Evolutionary conservation across 2,888 invertebrate species (phyloP), one percentile per base, ranked within the genome.

Genomic region (Heliconius ethilla): DNA sequence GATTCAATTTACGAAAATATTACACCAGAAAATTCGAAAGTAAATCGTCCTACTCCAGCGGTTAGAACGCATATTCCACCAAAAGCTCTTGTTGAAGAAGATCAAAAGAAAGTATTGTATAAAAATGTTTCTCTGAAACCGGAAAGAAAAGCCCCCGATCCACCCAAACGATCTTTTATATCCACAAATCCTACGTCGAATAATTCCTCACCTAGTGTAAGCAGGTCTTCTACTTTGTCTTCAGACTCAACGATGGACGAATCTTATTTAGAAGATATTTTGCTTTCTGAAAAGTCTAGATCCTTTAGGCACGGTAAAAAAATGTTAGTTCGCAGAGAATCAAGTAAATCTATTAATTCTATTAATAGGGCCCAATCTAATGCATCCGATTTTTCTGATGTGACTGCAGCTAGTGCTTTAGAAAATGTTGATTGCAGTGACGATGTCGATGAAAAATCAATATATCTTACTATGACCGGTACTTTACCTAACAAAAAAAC

Each of bases 351-450:
- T 69, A 85, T 86, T 63, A 63, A 40, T 40, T 74, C 73, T 40
- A 81, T 91, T 73, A 86, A 86, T 75, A 86, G 92, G 83, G 89
- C 91, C 59, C 86, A 86, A 76, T 94, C 94, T 0, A 88, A 87
- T 80, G 89, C 89, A 33, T 92, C 94, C n/a, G 88, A 90, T 82
- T 87, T 88, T 76, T 92, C 94, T 55, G 87, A 90, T 83, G 75
- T 87, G 25, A 93, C 93, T 25, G 92, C 92, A 84, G 88, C 87
- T n/a, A 94, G 94, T 86, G 94, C 94, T 69, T 87, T 94, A 79
- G 94, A 94, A 86, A 93, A 94, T 86, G 91, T 94, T 37, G 94
- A 94, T 83, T 92, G 92, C 70, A 93, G 92, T 84, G 86, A 81
- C 75, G 91, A 93, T 76, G 74, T 82, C 51, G 90, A 93, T 78